These are phyloP conservation scores for Calephelis nemesis DNA, from an alignment of 1,140 invertebrate genomes.

Conservation along the genomic window DNA sequence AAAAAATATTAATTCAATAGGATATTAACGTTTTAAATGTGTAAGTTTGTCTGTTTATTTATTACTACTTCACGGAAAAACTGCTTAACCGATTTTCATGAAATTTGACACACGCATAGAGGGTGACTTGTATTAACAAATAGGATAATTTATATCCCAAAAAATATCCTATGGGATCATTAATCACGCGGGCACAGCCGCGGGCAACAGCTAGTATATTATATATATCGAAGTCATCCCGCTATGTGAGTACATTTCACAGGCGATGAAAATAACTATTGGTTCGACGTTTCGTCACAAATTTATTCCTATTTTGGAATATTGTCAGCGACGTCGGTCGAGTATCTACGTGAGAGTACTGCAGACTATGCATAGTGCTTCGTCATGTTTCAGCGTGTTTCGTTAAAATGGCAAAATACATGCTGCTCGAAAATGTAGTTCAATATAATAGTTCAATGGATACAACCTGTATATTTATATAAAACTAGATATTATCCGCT, in stretches of 20 bases:
- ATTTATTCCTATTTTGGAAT: conserved; percentile 14
- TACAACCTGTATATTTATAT: neutral
- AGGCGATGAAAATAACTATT: conserved; percentile 14
- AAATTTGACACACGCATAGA: no score
- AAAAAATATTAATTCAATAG: no score
- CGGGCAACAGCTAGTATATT: no score
- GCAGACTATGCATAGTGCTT: conserved; percentile 11
- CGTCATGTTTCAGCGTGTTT: conserved; percentile 15
- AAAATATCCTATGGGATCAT: no score
- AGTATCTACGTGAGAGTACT: conserved; percentile 14
- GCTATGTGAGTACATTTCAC: neutral
- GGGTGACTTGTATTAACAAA: no score
- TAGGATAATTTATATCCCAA: no score
- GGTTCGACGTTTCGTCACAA: conserved; percentile 10
- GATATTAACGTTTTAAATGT: no score
- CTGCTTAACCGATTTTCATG: no score
- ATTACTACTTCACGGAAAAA: no score
- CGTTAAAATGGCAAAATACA: conserved; percentile 9
- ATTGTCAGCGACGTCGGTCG: conserved; percentile 15
- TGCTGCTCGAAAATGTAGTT: neutral
- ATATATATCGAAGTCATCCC: neutral
- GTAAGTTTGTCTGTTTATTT: no score
- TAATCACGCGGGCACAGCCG: no score
- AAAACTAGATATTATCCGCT: no score
- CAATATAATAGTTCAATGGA: neutral